A percentile compares a stretch with the other conserved stretches of the same genome.
These are phyloP conservation scores for Glaucopsyche alexis DNA, from an alignment of 2,888 invertebrate species.

Conservation along the genomic window DNA sequence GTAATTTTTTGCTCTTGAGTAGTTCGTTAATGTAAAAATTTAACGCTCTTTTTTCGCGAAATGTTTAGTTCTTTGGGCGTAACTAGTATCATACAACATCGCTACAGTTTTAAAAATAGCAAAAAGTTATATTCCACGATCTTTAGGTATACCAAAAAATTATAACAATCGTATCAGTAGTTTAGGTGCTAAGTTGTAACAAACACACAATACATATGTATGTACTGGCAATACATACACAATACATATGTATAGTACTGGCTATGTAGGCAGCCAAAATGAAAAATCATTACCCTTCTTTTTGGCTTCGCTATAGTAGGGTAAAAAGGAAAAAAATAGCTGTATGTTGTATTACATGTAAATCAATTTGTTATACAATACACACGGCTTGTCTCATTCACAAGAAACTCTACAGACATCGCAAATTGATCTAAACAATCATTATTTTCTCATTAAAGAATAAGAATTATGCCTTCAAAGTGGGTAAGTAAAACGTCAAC, in stretches of 20 bases:
- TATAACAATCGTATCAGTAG: no score
- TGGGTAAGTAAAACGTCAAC: background rate
- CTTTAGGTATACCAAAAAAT: no score
- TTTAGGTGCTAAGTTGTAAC: no score
- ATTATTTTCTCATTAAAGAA: slow-evolving; percentile 11
- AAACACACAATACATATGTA: no score
- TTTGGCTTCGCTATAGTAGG: no score
- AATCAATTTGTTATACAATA: slow-evolving; percentile 1
- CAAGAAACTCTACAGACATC: background rate
- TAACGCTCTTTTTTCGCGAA: background rate
- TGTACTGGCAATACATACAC: no score
- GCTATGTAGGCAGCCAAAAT: no score
- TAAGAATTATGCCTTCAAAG: background rate
- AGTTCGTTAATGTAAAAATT: background rate
- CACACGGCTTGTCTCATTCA: background rate
- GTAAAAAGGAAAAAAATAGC: background rate
- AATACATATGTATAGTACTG: no score
- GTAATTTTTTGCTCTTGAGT: background rate
- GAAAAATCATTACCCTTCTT: no score
- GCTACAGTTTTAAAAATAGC: background rate
- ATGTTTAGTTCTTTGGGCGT: background rate
- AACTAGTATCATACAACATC: no score
- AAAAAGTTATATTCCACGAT: background rate
- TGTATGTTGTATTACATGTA: background rate
- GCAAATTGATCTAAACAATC: slow-evolving; percentile 10